Conservation (phyloP, 2,797 vertebrate genomes). For the Onychomys leucogaster region DNA sequence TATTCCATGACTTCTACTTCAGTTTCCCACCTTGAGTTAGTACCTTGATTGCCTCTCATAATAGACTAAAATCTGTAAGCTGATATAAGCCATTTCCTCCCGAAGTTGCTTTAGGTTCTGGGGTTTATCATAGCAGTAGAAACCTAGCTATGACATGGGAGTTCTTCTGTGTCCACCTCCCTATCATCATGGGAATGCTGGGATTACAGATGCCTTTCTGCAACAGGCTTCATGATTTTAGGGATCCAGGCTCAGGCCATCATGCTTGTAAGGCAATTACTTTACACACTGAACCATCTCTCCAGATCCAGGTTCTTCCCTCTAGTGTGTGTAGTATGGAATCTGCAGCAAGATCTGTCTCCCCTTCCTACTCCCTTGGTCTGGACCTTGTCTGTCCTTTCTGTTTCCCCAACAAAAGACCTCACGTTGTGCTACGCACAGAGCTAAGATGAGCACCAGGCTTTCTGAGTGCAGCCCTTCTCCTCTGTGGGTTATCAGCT, state of each 20-base stretch:
- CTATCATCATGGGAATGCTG: not conserved
- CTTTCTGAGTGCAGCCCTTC: not conserved
- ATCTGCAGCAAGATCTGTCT: not conserved
- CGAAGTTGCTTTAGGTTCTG: not conserved
- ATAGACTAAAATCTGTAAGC: not conserved
- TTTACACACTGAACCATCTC: not conserved
- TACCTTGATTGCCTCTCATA: not conserved
- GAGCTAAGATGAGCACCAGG: not conserved
- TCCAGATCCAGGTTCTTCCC: not conserved
- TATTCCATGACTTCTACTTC: not conserved
- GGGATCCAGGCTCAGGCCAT: not conserved
- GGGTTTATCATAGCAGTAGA: no score
- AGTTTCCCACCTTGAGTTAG: accelerated
- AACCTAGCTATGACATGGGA: not conserved
- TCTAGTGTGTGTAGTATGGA: not conserved
- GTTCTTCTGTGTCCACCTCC: not conserved
- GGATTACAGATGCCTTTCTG: not conserved
- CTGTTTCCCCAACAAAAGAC: not conserved
- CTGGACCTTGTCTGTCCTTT: not conserved
- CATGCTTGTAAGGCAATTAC: not conserved
- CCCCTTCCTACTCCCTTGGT: not conserved
- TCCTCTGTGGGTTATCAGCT: not conserved
- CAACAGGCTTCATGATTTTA: not conserved
- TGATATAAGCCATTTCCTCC: not conserved
- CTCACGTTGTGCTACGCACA: not conserved